Evolutionary conservation across 2,113 vertebrate species (phyloP), one percentile per base, ranked within the genome.

Genomic region (Bubo blakistoni): DNA sequence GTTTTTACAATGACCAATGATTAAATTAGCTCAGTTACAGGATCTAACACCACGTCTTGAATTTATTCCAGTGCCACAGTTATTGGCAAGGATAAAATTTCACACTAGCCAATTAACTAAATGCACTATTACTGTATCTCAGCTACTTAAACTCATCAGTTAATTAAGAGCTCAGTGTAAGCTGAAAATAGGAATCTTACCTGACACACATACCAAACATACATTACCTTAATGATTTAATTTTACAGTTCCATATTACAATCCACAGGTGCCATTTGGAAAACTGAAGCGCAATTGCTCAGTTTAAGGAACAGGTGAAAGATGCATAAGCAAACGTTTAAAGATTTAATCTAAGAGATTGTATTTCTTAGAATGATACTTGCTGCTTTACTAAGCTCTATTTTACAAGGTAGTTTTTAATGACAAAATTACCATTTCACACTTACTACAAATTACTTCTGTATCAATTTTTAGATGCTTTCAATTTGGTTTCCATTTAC

Each of bases 41-140:
- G 57, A 91, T 83, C 93, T 92, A 96, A 94, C 92, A 85, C 69
- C 70, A 32, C 0, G 61, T 62, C 84, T 94, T 97, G 92, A 92
- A 86, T 97, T 96, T 95, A 96, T 96, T 96, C 94, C 94, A 92
- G 70, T 44, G 82, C 80, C 91, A 93, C 47, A 92, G 81, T 91
- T 95, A 95, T 76, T 96, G 95, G 88, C 91, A 93, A 93, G 95
- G 91, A 95, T 97, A 51, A 93, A 86, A 82, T 96, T 93, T 87
- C 96, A 97, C 89, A 89, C 96, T 88, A 97, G 92, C 94, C 95
- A 97, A 96, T 97, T 97, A 97, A 96, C 91, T 95, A 97, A 95
- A 97, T 95, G 92, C 79, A 95, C 94, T 97, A 96, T 96, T 94
- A 95, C 92, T 81, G 84, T 67, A 96, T 96, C 93, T 93, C 94